A percentile compares a stretch with the other conserved stretches of the same genome.
Evolutionary conservation across 2,888 invertebrate genomes (phyloP).

Genomic region (Eilema griseolum): DNA sequence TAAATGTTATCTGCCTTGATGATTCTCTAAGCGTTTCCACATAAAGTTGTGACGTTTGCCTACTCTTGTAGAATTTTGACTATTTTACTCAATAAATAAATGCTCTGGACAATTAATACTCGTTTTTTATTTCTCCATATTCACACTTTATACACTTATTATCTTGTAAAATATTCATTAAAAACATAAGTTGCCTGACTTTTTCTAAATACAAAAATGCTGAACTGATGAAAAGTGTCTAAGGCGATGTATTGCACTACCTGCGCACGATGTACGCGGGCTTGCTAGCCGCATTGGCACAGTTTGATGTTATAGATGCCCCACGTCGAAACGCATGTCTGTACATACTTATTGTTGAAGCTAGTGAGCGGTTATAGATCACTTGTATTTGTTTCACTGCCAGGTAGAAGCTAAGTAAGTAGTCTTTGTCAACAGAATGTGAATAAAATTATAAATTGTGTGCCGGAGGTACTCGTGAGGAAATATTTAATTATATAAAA

Average conservation of each 20-base stretch:
- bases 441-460: constrained; percentile 22
- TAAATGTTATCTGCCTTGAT: constrained; percentile 82
- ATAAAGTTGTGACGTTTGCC: constrained; percentile 86
- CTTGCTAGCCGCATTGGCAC: constrained; percentile 26
- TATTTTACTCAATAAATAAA: constrained; percentile 86
- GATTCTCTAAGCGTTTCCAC: constrained; percentile 82
- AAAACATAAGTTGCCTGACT: background rate
- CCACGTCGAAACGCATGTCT: constrained; percentile 11
- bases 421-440: constrained; percentile 15
- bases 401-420: constrained; percentile 1
- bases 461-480: background rate
- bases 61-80: constrained; percentile 86
- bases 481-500: background rate
- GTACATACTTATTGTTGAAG: constrained; percentile 11
- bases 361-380: constrained; percentile 7
- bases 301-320: constrained; percentile 21
- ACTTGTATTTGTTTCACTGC: constrained; percentile 14
- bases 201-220: constrained; percentile 3
- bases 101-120: constrained; percentile 77
- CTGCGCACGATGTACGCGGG: background rate
- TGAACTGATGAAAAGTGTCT: constrained; percentile 10
- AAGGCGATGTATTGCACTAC: constrained; percentile 12
- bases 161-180: background rate
- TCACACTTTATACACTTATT: background rate
- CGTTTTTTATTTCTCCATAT: constrained; percentile 62